These are phyloP conservation scores for Hylaeus anthracinus DNA, from an alignment of 1,140 invertebrate species.

Conservation along the genomic window DNA sequence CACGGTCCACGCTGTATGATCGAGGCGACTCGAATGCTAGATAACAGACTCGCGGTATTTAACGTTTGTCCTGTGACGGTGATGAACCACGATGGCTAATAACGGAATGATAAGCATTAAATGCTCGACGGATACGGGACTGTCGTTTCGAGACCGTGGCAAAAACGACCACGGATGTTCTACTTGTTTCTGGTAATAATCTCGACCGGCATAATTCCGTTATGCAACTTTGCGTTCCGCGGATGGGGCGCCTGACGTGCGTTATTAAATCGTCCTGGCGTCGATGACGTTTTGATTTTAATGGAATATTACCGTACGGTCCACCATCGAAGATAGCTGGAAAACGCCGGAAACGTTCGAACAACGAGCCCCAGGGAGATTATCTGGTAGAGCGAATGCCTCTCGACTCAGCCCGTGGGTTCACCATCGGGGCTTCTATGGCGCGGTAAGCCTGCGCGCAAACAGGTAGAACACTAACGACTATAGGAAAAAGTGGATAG, in stretches of 20 bases:
- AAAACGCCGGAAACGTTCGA: background rate
- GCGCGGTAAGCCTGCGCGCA: no score
- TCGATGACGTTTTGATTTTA: slow-evolving; percentile 42
- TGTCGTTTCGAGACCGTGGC: background rate
- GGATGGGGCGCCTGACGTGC: background rate
- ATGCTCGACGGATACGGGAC: background rate
- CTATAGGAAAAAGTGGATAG: no score
- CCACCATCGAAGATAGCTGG: background rate
- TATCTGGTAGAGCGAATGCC: no score
- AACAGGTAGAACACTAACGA: no score
- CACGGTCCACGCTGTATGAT: background rate
- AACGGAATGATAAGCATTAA: slow-evolving; percentile 19
- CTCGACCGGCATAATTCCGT: slow-evolving; percentile 51
- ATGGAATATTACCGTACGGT: slow-evolving; percentile 30
- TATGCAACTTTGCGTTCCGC: slow-evolving; percentile 42
- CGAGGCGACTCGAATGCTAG: background rate
- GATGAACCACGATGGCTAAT: background rate
- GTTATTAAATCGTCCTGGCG: background rate
- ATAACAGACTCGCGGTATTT: slow-evolving; percentile 13
- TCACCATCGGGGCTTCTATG: no score
- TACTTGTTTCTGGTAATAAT: slow-evolving; percentile 46
- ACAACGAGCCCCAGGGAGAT: background rate
- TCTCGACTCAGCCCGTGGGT: no score
- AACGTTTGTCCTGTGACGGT: background rate
- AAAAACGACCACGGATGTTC: slow-evolving; percentile 26